Evolutionary conservation across 2,888 invertebrate genomes (phyloP), one percentile per base, ranked within the genome.

Genomic region (Trichopoda pennipes): DNA sequence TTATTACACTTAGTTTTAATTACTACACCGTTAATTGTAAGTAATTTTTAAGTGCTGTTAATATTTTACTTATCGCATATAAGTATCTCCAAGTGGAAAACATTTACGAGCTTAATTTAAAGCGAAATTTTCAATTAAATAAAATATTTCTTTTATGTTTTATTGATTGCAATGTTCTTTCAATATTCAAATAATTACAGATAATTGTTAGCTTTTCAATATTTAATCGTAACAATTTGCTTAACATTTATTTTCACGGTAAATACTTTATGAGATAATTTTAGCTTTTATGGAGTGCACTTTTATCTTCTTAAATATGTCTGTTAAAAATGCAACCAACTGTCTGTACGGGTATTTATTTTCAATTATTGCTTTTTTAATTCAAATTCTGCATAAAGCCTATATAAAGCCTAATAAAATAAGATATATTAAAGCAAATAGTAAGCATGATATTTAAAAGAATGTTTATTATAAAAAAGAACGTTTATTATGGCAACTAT

Each of bases 401-500:
- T 28, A 6, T 7, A 28, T 7, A 28, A 28, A 6, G 1, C 28
- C 28, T 61, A 21, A 21, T 47, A 9, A 61, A 68, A 53, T 35
- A 42, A 66, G 19, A 68, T 32, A 51, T 16, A 21, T 66, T 75
- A 35, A 38, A 58, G 21, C 66, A 75, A 58, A 28, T 66, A 49
- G 38, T 10, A n/a, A 9, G 21, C 8, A 14, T 4, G 28, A 17
- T 10, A 1, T 61, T 53, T 42, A 53, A 72, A 17, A 35, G 61
- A 72, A 16, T 64, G 49, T 4, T 14, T 35, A 51, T 12, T 38
- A 12, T 10, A 1, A 38, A 38, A 12, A 1, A 38, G 12, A 12
- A 38, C 12, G 3, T 38, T 38, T 12, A 38, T 10, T 12, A 38
- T 38, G 12, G 28, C 4, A 4, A 28, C 8, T 28, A 28, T 28